These are phyloP conservation scores for Acanthornis magna DNA, from an alignment of 2,797 vertebrate genomes.

Conservation along the genomic window DNA sequence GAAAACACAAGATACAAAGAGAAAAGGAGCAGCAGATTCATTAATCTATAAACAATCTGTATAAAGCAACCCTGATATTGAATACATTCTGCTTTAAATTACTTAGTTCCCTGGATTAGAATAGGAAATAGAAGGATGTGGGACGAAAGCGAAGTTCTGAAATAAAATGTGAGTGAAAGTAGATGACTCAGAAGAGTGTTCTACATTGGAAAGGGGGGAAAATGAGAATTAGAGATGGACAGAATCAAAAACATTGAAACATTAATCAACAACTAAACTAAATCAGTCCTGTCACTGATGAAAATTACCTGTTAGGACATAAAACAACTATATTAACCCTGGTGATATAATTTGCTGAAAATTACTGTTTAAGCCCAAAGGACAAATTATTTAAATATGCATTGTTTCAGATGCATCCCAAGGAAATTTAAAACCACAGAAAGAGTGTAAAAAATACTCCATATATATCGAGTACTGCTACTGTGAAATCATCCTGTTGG, in stretches of 20 bases:
- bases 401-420: not conserved
- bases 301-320: not conserved
- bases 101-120: not conserved
- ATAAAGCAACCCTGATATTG: not conserved
- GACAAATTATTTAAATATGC: not conserved
- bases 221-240: not conserved
- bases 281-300: not conserved
- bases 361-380: not conserved
- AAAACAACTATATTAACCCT: not conserved
- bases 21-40: not conserved
- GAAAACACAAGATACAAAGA: not conserved
- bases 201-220: not conserved
- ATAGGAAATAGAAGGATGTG: not conserved
- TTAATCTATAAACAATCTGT: not conserved
- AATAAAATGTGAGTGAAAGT: not conserved
- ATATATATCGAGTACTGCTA: not conserved
- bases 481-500: not conserved
- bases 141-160: not conserved
- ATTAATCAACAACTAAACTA: not conserved
- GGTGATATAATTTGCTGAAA: not conserved
- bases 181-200: not conserved
- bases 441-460: not conserved
- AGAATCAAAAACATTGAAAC: not conserved
- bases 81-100: not conserved
- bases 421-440: not conserved